Conservation (phyloP, 2,797 vertebrate genomes). For the Sebastes matsubarae region DNA sequence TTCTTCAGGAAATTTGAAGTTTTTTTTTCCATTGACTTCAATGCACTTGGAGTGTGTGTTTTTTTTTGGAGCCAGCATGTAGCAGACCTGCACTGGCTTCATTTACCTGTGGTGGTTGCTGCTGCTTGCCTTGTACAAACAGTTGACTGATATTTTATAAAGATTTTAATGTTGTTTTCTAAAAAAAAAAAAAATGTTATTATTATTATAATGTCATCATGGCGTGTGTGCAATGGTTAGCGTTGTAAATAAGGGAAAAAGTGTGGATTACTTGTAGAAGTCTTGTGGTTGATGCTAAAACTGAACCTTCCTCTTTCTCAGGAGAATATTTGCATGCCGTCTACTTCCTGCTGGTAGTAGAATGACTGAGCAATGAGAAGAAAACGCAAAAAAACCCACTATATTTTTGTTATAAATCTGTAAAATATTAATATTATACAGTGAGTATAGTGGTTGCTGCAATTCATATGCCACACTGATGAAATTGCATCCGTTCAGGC, state of each 20-base stretch:
- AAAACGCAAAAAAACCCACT: not conserved
- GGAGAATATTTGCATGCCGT: slow-evolving; percentile 49
- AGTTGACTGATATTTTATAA: slow-evolving; percentile 7
- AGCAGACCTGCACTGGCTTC: slow-evolving; percentile 6
- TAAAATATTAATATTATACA: slow-evolving; percentile 26
- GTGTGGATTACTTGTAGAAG: slow-evolving; percentile 9
- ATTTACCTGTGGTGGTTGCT: not conserved
- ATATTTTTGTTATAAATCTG: slow-evolving; percentile 61
- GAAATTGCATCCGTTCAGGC: not conserved
- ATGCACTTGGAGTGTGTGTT: not conserved
- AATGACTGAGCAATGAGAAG: slow-evolving; percentile 32
- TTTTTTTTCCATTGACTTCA: not conserved
- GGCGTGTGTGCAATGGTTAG: slow-evolving; percentile 32
- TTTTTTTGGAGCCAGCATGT: not conserved
- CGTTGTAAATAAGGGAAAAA: not conserved
- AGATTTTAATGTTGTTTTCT: slow-evolving; percentile 19
- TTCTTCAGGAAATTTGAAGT: not conserved
- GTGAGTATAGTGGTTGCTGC: not conserved
- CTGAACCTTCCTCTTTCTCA: slow-evolving; percentile 69
- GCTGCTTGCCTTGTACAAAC: slow-evolving; percentile 12
- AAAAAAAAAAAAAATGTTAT: not conserved
- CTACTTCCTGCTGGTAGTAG: slow-evolving; percentile 31
- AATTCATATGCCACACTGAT: not conserved
- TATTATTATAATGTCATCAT: not conserved
- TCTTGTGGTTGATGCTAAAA: slow-evolving; percentile 38